Conservation (phyloP, 1,140 invertebrate species). For the Halyomorpha halys region DNA sequence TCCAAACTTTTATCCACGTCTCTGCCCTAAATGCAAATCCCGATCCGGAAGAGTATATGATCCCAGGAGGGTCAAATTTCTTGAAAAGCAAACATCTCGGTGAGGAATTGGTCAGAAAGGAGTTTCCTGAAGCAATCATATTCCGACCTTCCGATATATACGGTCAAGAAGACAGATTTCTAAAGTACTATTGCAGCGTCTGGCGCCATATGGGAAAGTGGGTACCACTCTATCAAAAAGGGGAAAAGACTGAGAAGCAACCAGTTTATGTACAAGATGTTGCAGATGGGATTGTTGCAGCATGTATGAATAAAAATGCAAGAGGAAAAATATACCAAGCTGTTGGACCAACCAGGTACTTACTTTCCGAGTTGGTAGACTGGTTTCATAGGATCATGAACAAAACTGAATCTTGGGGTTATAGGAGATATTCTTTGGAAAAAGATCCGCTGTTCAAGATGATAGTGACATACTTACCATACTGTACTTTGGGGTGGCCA, state of each 20-base stretch:
- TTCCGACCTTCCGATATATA: constrained; percentile 85
- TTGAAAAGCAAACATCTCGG: constrained; percentile 67
- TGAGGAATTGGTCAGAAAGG: constrained; percentile 77
- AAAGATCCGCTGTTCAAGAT: constrained; percentile 55
- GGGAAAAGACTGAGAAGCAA: constrained; percentile 78
- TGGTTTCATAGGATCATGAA: constrained; percentile 64
- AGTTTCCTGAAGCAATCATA: constrained; percentile 93
- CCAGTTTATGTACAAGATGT: constrained; percentile 84
- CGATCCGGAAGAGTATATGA: constrained; percentile 45
- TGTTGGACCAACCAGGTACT: constrained; percentile 75
- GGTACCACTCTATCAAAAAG: constrained; percentile 74
- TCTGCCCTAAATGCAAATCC: constrained; percentile 62
- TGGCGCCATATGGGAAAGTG: constrained; percentile 34
- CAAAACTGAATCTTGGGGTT: constrained; percentile 48
- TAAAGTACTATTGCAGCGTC: constrained; percentile 40
- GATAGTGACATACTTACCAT: constrained; percentile 51
- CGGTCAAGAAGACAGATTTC: constrained; percentile 78
- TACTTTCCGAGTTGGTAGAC: constrained; percentile 66
- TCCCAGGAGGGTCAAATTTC: constrained; percentile 53
- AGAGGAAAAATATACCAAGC: constrained; percentile 74
- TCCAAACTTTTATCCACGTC: constrained; percentile 75
- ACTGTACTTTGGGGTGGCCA: constrained; percentile 47
- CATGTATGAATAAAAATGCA: constrained; percentile 64
- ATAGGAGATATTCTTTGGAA: constrained; percentile 55
- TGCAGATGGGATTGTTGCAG: constrained; percentile 70